Conservation (phyloP, 2,888 invertebrate genomes). For the Campoletis raptor region DNA sequence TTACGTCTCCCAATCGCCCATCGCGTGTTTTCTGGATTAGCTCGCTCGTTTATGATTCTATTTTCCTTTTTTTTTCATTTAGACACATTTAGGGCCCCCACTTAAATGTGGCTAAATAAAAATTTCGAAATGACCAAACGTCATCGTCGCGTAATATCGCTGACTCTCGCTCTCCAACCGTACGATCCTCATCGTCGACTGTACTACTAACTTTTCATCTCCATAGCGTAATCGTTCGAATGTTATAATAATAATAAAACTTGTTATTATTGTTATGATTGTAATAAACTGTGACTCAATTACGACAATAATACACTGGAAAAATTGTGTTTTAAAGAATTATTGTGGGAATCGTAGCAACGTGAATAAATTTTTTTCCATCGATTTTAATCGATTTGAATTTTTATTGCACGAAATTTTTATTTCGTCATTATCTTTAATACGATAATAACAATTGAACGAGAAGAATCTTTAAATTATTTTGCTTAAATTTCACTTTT, state of each 20-base stretch:
- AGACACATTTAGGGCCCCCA: neutral
- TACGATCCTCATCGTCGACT: neutral
- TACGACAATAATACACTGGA: neutral
- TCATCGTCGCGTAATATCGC: constrained; percentile 37
- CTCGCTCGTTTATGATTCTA: neutral
- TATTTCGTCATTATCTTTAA: too few species aligned
- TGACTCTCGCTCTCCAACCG: constrained; percentile 13
- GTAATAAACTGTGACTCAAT: neutral
- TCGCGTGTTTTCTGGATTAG: neutral
- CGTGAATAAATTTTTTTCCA: neutral
- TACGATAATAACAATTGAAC: too few species aligned
- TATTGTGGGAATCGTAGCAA: neutral
- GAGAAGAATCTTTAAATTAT: too few species aligned
- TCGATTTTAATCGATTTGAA: neutral
- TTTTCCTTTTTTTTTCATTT: neutral
- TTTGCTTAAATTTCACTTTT: too few species aligned
- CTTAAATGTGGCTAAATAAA: constrained; percentile 12
- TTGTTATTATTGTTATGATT: neutral
- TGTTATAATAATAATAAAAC: constrained; percentile 6
- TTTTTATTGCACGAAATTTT: neutral
- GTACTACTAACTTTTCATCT: constrained; percentile 29
- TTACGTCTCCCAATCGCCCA: neutral
- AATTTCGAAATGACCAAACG: constrained; percentile 36
- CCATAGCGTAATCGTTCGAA: constrained; percentile 10
- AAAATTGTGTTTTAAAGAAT: neutral